Evolutionary conservation across 2,113 vertebrate species (phyloP).

Genomic region (Periophthalmus modestus): DNA sequence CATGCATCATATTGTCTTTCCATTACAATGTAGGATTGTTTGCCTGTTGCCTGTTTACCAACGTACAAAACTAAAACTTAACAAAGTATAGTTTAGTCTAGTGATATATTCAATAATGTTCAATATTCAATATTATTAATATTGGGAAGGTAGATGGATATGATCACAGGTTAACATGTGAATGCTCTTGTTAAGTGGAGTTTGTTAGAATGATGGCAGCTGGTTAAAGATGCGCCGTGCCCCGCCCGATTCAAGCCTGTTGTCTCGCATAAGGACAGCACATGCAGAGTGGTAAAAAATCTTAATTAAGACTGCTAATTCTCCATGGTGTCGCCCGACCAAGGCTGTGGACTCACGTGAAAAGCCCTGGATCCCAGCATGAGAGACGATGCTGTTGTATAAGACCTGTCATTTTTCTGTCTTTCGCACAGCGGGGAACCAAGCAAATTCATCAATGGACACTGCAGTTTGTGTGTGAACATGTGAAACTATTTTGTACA

Average conservation of each 20-base stretch:
- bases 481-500: background rate
- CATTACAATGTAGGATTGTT: constrained; percentile 68
- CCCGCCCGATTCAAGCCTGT: constrained; percentile 46
- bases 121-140: too few relatives aligned
- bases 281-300: constrained; percentile 70
- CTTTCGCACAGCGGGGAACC: background rate
- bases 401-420: constrained; percentile 14
- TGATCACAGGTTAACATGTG: constrained; percentile 23
- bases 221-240: constrained; percentile 60
- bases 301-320: constrained; percentile 80
- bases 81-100: background rate
- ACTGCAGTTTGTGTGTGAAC: background rate
- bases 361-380: constrained; percentile 32
- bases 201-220: constrained; percentile 66
- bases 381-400: constrained; percentile 25
- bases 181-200: constrained; percentile 47
- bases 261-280: constrained; percentile 67
- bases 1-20: constrained; percentile 62
- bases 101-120: background rate
- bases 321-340: constrained; percentile 68
- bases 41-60: constrained; percentile 36
- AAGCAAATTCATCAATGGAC: background rate
- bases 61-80: constrained; percentile 16
- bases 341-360: constrained; percentile 76
- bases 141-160: background rate